Evolutionary conservation across 2,888 invertebrate genomes (phyloP).

Genomic region (Axea sp.): DNA sequence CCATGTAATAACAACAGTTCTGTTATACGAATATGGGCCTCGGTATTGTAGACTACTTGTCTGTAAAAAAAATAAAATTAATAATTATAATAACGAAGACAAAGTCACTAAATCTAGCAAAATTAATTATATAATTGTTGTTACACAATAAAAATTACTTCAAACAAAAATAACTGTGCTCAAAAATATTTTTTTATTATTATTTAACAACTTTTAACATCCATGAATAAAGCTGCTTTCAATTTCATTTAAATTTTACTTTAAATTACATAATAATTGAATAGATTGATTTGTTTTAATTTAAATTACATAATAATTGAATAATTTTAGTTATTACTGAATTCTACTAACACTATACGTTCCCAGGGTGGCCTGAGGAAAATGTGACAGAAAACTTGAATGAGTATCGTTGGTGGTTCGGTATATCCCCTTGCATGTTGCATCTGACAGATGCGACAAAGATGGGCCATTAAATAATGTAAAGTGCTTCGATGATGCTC

Average conservation of each 20-base stretch:
- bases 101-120: too few relatives aligned
- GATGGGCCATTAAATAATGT: conserved; percentile 85
- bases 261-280: too few relatives aligned
- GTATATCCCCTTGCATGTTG: conserved; percentile 84
- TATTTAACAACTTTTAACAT: too few relatives aligned
- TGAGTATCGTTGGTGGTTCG: conserved; percentile 84
- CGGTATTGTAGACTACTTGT: conserved; percentile 87
- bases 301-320: too few relatives aligned
- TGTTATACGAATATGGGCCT: conserved; percentile 86
- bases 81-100: not conserved
- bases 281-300: too few relatives aligned
- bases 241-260: too few relatives aligned
- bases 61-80: conserved; percentile 78
- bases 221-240: too few relatives aligned
- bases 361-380: conserved; percentile 88
- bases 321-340: conserved; percentile 8
- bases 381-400: conserved; percentile 87
- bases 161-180: too few relatives aligned
- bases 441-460: conserved; percentile 85
- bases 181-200: too few relatives aligned
- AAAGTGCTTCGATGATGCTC: conserved; percentile 84
- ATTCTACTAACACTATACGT: conserved; percentile 84
- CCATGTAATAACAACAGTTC: conserved; percentile 85
- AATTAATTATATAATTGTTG: too few relatives aligned
- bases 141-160: too few relatives aligned